Conservation (phyloP, 2,888 invertebrate genomes). For the Esperia sulphurella region DNA sequence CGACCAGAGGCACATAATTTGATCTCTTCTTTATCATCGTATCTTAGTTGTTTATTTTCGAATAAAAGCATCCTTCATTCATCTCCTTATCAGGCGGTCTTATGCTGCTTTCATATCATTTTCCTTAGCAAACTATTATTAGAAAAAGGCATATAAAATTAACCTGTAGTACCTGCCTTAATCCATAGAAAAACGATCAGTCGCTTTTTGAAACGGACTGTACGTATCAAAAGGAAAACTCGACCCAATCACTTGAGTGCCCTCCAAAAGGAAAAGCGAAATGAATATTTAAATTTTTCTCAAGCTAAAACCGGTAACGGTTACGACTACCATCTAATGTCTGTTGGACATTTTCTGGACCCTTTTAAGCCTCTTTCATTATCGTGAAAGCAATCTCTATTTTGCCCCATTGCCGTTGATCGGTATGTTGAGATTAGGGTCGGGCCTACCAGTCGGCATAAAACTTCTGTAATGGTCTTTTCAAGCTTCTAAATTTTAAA, state of each 20-base stretch:
- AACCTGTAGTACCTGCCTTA: too few species aligned
- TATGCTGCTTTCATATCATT: too few species aligned
- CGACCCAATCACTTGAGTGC: slow-evolving; percentile 25
- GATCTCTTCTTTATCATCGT: too few species aligned
- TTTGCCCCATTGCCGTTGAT: slow-evolving; percentile 49
- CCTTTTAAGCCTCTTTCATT: slow-evolving; percentile 53
- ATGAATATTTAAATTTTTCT: slow-evolving; percentile 33
- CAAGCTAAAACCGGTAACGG: slow-evolving; percentile 31
- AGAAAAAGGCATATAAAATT: too few species aligned
- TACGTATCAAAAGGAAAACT: not conserved
- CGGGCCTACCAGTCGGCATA: slow-evolving; percentile 33
- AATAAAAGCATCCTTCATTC: too few species aligned
- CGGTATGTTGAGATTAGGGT: slow-evolving; percentile 46
- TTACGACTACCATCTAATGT: slow-evolving; percentile 35
- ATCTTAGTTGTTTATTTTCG: too few species aligned
- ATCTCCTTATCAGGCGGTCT: too few species aligned
- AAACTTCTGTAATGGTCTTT: slow-evolving; percentile 34
- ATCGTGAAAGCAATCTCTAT: slow-evolving; percentile 54
- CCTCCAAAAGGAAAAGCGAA: slow-evolving; percentile 18
- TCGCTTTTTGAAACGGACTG: too few species aligned
- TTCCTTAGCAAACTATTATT: too few species aligned
- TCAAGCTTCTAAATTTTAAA: slow-evolving; percentile 29
- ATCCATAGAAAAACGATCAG: too few species aligned
- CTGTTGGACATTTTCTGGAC: slow-evolving; percentile 46
- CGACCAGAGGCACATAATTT: too few species aligned